Percentiles rank a stretch among this genome's conserved stretches.
These are phyloP conservation scores for Sarcoramphus papa DNA, from an alignment of 2,797 vertebrate genomes.

Conservation along the genomic window DNA sequence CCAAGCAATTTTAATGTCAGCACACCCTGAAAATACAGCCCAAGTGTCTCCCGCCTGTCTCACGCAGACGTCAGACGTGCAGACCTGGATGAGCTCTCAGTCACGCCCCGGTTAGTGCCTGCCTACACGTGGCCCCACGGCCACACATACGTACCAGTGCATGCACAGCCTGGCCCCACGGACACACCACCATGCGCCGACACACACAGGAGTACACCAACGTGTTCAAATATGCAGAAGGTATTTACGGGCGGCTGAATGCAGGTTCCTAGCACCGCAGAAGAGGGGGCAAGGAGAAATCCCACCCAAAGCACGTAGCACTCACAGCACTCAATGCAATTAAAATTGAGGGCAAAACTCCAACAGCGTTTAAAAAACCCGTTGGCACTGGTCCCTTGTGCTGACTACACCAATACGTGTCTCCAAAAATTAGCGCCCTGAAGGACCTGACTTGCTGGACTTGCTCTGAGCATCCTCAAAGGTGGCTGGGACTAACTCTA, in stretches of 20 bases:
- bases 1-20: background rate
- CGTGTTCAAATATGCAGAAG: accelerated
- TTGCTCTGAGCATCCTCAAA: background rate
- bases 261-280: accelerated
- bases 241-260: background rate
- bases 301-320: background rate
- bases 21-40: background rate
- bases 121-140: background rate
- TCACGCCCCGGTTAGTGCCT: accelerated
- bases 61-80: too few species aligned
- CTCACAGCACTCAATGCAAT: accelerated
- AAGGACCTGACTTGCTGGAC: background rate
- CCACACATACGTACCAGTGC: background rate
- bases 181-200: too few species aligned
- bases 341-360: background rate
- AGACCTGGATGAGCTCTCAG: background rate
- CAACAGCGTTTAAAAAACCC: background rate
- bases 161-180: background rate
- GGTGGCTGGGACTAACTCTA: background rate
- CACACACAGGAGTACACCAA: background rate
- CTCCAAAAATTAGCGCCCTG: background rate
- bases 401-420: background rate
- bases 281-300: background rate
- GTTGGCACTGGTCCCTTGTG: background rate
- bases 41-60: background rate